Base-by-base conservation (phyloP, 2,888 invertebrate genomes). In the Drosophila falleni region DNA sequence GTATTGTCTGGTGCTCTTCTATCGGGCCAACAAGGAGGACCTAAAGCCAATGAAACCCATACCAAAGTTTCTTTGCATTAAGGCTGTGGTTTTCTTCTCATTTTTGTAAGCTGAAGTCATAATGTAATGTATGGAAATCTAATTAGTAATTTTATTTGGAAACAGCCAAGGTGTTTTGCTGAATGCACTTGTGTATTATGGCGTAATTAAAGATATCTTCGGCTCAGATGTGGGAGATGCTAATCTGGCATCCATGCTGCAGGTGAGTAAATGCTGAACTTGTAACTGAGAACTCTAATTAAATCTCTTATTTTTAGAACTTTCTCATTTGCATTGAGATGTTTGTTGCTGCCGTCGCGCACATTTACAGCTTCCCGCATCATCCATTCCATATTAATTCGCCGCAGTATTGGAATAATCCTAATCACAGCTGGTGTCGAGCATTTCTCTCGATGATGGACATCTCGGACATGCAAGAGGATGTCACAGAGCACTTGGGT, bases 311-410 rank as follows among this genome's bases (percentile, higher is more conserved):
- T 1, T 70, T 39, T 16, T 94, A 98, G 96, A 97, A 99, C 93
- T 98, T 99, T 93, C 93, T 98, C 62, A 98, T 99, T 81, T 99
- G 99, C 92, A 97, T 99, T 90, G 99, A 99, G 94, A 99, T 99
- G 99, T 98, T 98, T 91, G 92, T 98, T 86, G 98, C 98, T 26
- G 98, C 98, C 1, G 95, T 98, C 26, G 98, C 98, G 0, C 98
- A 99, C 92, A 97, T 98, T 92, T 98, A 97, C 93, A 97, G 98
- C 89, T 99, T 99, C 93, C 97, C 98, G n/a, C 97, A 98, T 92
- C 95, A 96, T 91, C 97, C 97, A 42, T 99, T 95, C 91, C 94
- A 96, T 85, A 91, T 92, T 16, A 93, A 95, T 80, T 93, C 94
- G 49, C 94, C 94, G 5, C 94, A 94, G 51, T 93, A 93, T 56